Base-by-base conservation (phyloP, 2,113 vertebrate species). In the Pelvicachromis taeniatus region DNA sequence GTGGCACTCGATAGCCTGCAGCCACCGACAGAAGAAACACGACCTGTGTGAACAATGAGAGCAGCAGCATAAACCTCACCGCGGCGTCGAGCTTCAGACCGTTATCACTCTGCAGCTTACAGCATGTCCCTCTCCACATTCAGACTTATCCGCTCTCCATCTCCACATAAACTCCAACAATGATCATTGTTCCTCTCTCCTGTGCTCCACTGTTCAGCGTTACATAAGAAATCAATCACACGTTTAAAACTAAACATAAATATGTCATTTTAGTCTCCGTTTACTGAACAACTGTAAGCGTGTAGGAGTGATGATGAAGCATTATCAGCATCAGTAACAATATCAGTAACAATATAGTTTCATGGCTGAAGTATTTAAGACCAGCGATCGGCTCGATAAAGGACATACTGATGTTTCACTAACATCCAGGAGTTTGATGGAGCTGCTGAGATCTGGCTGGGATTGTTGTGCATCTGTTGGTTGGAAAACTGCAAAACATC, bases 331-430 rank as follows among this genome's bases (percentile, higher is more conserved):
- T 11, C 56, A 2, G 56, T 21, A 48, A 48, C 14, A 50, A 3
- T 45, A 45, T 45, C 38, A 14, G 2, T 23, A 17, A 31, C 56
- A 59, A 0, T 33, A 35, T 61, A 35, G 31, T 19, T 17, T 2
- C 19, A 35, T 61, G 33, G 33, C 29, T 35, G 9, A 61, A 1
- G 29, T 10, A 5, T 17, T 6, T 1, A 29, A 59, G 9, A 29
- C 35, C 35, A 2, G 35, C 35, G 2, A 2, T 35, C 35, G 8
- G 35, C 8, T 31, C 5, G 0, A 33, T 6, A 0, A 61, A 61
- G 8, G 16, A 61, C 16, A 19, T 19, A 5, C 29, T 61, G 58
- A 3, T 33, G 33, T n/a, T 10, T n/a, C 4, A 35, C 17, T 6
- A 35, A 61, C 35, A 61, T 61, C 0, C 17, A 3, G 13, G 3